Percentiles rank a stretch among this genome's conserved stretches.
These are phyloP conservation scores for Bos indicus DNA, from an alignment of 2,113 vertebrate genomes.

Conservation along the genomic window DNA sequence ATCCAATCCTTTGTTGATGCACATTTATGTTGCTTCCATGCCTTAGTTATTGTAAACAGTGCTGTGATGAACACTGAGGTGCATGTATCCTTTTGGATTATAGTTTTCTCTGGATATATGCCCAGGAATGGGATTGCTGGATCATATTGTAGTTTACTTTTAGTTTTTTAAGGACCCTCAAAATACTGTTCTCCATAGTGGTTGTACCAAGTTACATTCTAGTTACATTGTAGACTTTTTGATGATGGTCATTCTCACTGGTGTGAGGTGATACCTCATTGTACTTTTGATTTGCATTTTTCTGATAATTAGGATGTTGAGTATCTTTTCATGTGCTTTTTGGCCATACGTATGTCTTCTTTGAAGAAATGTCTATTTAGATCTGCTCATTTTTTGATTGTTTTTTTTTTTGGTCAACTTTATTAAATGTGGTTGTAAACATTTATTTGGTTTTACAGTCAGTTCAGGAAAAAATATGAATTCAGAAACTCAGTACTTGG, in stretches of 20 bases:
- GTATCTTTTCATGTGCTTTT: neutral
- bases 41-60: neutral
- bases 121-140: neutral
- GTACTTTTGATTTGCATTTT: neutral
- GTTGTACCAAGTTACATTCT: neutral
- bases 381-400: neutral
- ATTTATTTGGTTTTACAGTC: neutral
- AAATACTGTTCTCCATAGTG: neutral
- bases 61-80: neutral
- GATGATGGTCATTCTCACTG: neutral
- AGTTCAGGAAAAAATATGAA: neutral
- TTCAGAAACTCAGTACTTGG: neutral
- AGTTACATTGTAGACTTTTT: neutral
- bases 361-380: neutral
- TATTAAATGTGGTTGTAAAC: neutral
- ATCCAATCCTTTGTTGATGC: neutral
- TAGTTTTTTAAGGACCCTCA: neutral
- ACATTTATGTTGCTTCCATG: neutral
- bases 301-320: neutral
- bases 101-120: neutral
- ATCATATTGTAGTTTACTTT: neutral
- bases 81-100: neutral
- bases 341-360: neutral
- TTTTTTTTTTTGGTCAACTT: neutral
- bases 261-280: neutral